Base-by-base conservation (phyloP, 2,797 vertebrate genomes). In the Clarias laeviceps region DNA sequence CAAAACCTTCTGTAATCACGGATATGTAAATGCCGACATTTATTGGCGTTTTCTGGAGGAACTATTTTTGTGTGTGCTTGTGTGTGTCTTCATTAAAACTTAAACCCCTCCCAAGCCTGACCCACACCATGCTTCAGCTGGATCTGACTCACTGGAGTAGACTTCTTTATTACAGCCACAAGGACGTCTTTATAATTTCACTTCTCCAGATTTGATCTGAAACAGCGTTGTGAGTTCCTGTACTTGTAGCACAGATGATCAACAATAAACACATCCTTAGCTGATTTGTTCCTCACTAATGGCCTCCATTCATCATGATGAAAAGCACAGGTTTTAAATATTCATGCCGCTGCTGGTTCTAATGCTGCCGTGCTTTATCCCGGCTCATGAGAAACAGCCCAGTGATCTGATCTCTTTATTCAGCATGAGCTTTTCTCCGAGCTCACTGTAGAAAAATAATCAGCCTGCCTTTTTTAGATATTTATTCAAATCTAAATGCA, bases 221-320 rank as follows among this genome's bases (percentile, higher is more conserved):
- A 50, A 78, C 22, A 11, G 24, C 5, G 5, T 17, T 73, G 12
- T 4, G 8, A n/a, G 4, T 24, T 24, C 76, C 54, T 59, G 29
- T 32, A n/a, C 24, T 45, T 45, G 57, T 15, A 40, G 32, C 0
- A 80, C 34, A 65, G 78, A 57, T 76, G 59, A 80, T 65, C 20
- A 50, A 54, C 64, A 32, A 56, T 82, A 68, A 82, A 69, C 64
- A 56, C 64, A 32, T 69, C 64, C 15, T 82, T 56, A 82, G 29
- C 45, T 68, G 62, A 66, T 82, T 56, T 57, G 76, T 68, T 82
- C 64, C n/a, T 69, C 45, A 82, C 64, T 56, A 82, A 82, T 54
- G 11, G 4, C 27, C 64, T 24, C 27, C 64, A 56, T 82, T 56
- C 22, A 66, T 82, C 45, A 32, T 32, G 45, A 82, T 82, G 37